Evolutionary conservation across 1,140 invertebrate species (phyloP).

Genomic region (Antheraea mylitta): DNA sequence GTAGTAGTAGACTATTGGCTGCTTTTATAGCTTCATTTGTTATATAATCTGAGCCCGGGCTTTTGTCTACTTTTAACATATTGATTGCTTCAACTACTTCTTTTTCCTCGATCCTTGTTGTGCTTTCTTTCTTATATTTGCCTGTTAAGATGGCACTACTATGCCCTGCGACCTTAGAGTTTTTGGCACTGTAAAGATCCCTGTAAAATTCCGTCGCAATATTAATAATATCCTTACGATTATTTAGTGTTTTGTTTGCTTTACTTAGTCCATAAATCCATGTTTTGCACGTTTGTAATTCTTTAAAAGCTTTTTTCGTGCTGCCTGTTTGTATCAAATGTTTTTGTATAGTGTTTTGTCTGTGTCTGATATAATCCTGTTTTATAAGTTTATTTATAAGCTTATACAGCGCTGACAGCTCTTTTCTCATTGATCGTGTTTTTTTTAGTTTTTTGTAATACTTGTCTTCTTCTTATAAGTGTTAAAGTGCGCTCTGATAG

Average conservation of each 20-base stretch:
- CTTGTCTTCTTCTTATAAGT: not conserved
- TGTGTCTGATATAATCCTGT: slow-evolving; percentile 9
- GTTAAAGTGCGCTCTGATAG: not conserved
- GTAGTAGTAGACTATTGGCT: slow-evolving; percentile 1
- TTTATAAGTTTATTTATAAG: not conserved
- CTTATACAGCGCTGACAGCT: not conserved
- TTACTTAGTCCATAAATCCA: slow-evolving; percentile 1
- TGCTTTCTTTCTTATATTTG: not conserved
- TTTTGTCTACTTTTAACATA: slow-evolving; percentile 4
- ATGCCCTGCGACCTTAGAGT: not conserved
- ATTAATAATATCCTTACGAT: not conserved
- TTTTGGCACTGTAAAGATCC: not conserved
- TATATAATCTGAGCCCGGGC: slow-evolving; percentile 2
- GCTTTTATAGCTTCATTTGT: slow-evolving; percentile 12
- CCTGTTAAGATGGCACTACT: not conserved
- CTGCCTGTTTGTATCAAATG: not conserved
- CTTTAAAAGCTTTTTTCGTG: slow-evolving; percentile 2
- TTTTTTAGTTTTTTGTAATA: slow-evolving; percentile 6
- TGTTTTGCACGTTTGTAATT: slow-evolving; percentile 6
- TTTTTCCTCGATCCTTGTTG: not conserved
- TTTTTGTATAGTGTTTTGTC: slow-evolving; percentile 1
- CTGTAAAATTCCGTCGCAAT: slow-evolving; percentile 1
- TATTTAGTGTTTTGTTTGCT: slow-evolving; percentile 5
- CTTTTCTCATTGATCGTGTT: slow-evolving; percentile 8
- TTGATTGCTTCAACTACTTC: slow-evolving; percentile 4